Evolutionary conservation across 2,797 vertebrate genomes (phyloP), one percentile per base, ranked within the genome.

Genomic region (Megalops cyprinoides): DNA sequence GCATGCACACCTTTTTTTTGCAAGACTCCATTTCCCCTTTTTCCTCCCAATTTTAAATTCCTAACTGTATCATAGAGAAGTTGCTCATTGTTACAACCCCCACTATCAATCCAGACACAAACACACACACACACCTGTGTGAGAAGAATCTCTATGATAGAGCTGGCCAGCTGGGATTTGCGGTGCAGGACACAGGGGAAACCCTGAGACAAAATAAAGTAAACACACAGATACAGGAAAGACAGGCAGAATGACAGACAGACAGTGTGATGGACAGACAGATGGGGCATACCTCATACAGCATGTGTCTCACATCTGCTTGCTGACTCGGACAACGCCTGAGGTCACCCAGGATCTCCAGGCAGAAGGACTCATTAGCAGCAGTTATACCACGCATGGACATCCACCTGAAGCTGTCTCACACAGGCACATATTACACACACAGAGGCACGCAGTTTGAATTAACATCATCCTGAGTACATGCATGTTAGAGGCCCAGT

Each of bases 311-410:
- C 62, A 99, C 95, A 20, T 98, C 97, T 0, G 97, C 96, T 91
- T 99, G 97, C 88, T 99, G 98, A 81, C 96, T 90, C 56, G 99
- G 91, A 88, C 98, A 98, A 77, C 97, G 95, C 0, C 96, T 95
- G 84, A 99, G 92, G 86, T 98, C 97, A 89, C 97, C 97, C 82
- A 99, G 92, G 90, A 99, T 99, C 92, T 99, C 98, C 46, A 99
- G 93, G 88, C 98, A 99, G 81, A 99, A 98, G 0, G 97, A 95
- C 88, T 99, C 98, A 62, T 99, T 99, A 88, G 98, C 96, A 37
- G 96, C 97, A 39, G 80, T 95, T 99, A 86, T 97, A 98, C 76
- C 94, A 96, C 9, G 96, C 95, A 81, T 99, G 98, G 86, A 99
- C 94, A 74, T 99, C 97, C 88, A 97, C 97, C 69, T 97, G 96